Evolutionary conservation across 1,140 invertebrate genomes (phyloP).

Genomic region (Cataglyphis hispanica): DNA sequence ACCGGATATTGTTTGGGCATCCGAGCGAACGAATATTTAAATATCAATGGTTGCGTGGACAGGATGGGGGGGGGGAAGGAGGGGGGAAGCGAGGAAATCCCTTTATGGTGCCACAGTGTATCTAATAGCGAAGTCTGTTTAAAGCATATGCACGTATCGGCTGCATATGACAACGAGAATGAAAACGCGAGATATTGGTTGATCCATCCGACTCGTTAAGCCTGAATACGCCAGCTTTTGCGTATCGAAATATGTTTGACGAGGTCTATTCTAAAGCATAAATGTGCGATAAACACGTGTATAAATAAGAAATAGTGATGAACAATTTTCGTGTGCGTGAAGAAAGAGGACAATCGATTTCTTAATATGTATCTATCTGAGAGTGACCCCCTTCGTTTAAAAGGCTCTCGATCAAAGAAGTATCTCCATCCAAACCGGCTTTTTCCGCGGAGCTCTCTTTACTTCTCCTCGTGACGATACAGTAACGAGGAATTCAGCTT

Average conservation of each 20-base stretch:
- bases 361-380: background rate
- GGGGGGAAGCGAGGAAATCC: background rate
- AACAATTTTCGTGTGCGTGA: background rate
- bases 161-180: conserved; percentile 6
- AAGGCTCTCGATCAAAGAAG: conserved; percentile 18
- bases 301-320: background rate
- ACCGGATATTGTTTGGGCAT: conserved; percentile 37
- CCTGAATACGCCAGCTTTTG: background rate
- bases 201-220: conserved; percentile 11
- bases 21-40: conserved; percentile 52
- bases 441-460: conserved; percentile 56
- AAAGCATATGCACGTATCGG: conserved; percentile 23
- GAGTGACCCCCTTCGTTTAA: background rate
- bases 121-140: conserved; percentile 30
- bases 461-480: conserved; percentile 71
- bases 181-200: conserved; percentile 12
- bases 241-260: background rate
- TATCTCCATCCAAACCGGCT: background rate
- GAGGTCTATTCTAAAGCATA: background rate
- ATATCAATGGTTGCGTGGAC: conserved; percentile 35
- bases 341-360: conserved; percentile 50
- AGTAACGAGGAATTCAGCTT: conserved; percentile 78
- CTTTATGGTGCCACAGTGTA: background rate
- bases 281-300: background rate
- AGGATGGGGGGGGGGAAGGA: conserved; percentile 39